Evolutionary conservation across 37 sponge, comb jelly and placozoan genomes (phyloP).

Genomic region (Axinella damicornis): DNA sequence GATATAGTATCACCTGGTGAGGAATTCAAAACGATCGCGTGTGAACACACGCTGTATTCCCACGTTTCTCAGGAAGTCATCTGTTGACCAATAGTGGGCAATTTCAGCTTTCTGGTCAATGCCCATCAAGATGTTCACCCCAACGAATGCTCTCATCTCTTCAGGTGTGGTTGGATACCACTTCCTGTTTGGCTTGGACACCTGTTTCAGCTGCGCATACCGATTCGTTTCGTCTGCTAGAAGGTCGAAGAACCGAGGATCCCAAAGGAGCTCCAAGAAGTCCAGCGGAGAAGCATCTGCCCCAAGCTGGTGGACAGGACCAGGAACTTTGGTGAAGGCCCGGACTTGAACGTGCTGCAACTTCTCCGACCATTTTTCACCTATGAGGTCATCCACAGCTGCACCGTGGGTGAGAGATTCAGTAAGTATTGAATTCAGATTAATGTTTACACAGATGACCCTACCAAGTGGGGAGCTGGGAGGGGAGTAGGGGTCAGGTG

Average conservation of each 20-base stretch:
- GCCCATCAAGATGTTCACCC: conserved; percentile 21
- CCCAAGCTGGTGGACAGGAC: not conserved
- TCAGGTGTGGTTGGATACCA: not conserved
- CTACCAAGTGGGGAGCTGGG: no score
- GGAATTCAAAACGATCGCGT: no score
- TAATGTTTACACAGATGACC: no score
- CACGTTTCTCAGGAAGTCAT: not conserved
- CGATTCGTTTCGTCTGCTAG: conserved; percentile 2
- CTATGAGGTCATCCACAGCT: no score
- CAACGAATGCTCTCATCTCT: conserved; percentile 18
- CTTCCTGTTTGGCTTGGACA: not conserved
- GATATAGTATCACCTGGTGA: no score
- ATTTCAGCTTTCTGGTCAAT: not conserved
- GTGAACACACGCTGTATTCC: no score
- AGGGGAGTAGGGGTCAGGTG: no score
- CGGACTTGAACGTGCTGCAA: no score
- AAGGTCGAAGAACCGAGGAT: not conserved
- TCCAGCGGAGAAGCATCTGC: not conserved
- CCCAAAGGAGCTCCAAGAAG: not conserved
- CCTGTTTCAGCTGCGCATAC: not conserved
- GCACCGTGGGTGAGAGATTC: no score
- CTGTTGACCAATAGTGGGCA: conserved; percentile 10
- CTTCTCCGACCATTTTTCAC: no score
- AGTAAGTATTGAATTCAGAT: no score
- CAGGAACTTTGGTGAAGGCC: not conserved